Conservation (phyloP, 2,797 vertebrate species). For the Novumbra hubbsi region DNA sequence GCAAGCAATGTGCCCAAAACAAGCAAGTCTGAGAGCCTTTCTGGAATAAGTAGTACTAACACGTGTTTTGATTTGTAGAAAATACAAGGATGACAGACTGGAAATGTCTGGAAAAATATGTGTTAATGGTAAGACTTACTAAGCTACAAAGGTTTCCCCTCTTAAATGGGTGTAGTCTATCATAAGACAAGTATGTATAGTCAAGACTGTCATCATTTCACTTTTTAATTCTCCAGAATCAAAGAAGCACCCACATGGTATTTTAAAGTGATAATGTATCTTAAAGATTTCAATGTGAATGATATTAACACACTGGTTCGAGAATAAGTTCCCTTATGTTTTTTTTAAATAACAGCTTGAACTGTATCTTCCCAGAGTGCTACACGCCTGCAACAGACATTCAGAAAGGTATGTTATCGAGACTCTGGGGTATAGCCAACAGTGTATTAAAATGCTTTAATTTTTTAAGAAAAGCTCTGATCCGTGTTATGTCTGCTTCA, state of each 20-base stretch:
- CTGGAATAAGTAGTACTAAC: conserved; percentile 20
- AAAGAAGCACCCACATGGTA: neutral
- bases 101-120: neutral
- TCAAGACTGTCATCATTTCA: neutral
- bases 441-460: neutral
- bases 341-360: neutral
- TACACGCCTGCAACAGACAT: neutral
- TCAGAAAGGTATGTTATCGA: neutral
- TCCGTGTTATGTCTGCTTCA: neutral
- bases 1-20: conserved; percentile 13
- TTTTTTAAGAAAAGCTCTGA: neutral
- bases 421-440: neutral
- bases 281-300: neutral
- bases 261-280: neutral
- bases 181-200: neutral
- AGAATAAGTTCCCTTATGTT: neutral
- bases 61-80: conserved; percentile 20
- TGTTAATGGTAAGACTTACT: neutral
- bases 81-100: conserved; percentile 12
- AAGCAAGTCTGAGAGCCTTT: conserved; percentile 29
- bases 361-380: neutral
- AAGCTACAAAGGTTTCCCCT: neutral
- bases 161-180: neutral
- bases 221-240: neutral
- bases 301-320: neutral